Percentiles rank a stretch among this genome's conserved stretches.
phyloP scores from a whole-genome alignment of 2,113 vertebrate genomes.

The Oncorhynchus clarkii region DNA sequence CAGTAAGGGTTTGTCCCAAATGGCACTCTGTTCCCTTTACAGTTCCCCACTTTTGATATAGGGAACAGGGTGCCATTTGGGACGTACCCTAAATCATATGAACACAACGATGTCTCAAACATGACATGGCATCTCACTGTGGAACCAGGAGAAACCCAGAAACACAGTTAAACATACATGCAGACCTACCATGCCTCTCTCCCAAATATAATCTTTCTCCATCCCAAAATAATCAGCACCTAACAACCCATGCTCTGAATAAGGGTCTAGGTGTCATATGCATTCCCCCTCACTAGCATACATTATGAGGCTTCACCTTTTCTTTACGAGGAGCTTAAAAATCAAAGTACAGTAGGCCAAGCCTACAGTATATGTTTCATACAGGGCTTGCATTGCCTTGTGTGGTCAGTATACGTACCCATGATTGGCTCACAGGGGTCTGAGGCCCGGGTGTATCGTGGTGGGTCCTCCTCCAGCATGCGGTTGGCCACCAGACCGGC shows the following conservation, averaged over 20 bases:
- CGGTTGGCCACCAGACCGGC: conserved; percentile 86
- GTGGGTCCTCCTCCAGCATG: conserved; percentile 90
- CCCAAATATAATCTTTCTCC: not conserved
- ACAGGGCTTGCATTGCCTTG: not conserved
- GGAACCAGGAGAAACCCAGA: not conserved
- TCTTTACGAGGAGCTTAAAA: too few species aligned
- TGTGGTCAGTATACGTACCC: conserved; percentile 59
- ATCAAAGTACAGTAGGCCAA: too few species aligned
- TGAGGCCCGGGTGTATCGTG: conserved; percentile 90
- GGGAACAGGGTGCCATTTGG: too few species aligned
- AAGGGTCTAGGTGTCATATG: not conserved
- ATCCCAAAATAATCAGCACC: not conserved
- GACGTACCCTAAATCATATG: too few species aligned
- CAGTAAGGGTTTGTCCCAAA: too few species aligned
- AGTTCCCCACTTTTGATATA: too few species aligned
- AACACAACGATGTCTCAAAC: too few species aligned
- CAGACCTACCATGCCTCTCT: not conserved
- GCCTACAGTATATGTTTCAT: not conserved
- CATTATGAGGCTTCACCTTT: too few species aligned
- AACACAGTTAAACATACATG: not conserved
- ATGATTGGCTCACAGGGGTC: conserved; percentile 83
- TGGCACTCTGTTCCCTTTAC: too few species aligned
- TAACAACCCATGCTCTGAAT: not conserved
- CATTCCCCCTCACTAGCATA: too few species aligned
- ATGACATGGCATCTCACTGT: conserved; percentile 70